These are phyloP conservation scores for Condylura cristata DNA, from an alignment of 2,113 vertebrate species.

Conservation along the genomic window DNA sequence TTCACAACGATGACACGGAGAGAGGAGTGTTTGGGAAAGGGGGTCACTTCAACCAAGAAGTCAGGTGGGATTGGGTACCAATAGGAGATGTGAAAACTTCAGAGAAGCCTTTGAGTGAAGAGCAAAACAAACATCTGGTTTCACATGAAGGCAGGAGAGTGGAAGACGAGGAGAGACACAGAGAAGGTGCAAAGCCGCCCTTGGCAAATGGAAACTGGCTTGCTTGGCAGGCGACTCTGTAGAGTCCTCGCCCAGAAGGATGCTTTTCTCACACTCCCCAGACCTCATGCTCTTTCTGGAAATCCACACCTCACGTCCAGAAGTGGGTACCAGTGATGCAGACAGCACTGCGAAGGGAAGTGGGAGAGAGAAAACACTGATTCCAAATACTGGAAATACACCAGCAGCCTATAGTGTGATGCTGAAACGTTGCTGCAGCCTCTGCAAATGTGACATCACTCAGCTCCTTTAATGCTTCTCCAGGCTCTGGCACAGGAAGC, in stretches of 20 bases:
- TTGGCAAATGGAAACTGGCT: neutral
- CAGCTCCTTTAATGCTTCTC: neutral
- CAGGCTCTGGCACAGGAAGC: neutral
- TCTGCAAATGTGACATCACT: conserved; percentile 46
- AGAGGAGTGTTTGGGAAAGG: neutral
- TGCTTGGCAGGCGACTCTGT: neutral
- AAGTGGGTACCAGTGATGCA: neutral
- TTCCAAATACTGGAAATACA: neutral
- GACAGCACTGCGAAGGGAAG: neutral
- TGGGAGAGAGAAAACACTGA: neutral
- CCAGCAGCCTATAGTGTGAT: neutral
- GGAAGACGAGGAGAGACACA: no score
- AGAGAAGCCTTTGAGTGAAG: neutral
- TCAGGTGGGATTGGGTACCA: neutral
- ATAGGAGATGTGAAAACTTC: neutral
- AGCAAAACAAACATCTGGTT: neutral
- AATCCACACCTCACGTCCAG: neutral
- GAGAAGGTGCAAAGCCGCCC: neutral
- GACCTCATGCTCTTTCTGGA: neutral
- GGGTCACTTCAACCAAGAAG: neutral
- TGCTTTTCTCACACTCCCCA: neutral
- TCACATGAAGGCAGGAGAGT: neutral
- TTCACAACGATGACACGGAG: neutral
- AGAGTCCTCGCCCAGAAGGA: neutral
- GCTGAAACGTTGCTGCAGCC: neutral